Evolutionary conservation across 2,113 vertebrate genomes (phyloP).

Genomic region (Saccopteryx bilineata): DNA sequence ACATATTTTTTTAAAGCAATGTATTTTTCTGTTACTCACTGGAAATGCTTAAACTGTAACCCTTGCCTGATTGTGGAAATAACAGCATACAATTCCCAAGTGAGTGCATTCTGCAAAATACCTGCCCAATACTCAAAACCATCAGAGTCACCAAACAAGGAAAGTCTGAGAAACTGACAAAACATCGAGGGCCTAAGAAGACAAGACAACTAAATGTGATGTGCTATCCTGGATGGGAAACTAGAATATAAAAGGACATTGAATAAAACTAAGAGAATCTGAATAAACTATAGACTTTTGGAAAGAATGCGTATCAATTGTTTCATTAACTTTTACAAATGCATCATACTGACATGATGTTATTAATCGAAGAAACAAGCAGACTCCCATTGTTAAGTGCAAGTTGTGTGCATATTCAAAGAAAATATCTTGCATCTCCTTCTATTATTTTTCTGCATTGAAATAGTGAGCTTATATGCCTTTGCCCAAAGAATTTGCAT

Average conservation of each 20-base stretch:
- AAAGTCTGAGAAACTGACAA: background rate
- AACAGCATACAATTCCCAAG: background rate
- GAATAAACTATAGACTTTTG: background rate
- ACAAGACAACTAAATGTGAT: background rate
- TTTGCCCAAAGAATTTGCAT: background rate
- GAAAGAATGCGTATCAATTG: background rate
- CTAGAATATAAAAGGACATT: background rate
- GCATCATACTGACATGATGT: background rate
- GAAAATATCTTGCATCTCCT: background rate
- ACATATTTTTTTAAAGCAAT: background rate
- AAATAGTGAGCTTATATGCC: background rate
- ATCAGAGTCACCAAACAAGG: background rate
- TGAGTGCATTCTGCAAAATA: background rate
- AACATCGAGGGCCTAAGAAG: background rate
- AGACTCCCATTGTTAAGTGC: background rate
- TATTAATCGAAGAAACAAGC: background rate
- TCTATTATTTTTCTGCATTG: background rate
- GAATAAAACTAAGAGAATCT: background rate
- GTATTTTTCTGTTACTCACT: background rate
- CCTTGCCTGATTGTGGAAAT: background rate
- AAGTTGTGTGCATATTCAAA: background rate
- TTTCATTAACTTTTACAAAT: background rate
- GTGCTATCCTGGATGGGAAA: background rate
- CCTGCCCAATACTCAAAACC: background rate
- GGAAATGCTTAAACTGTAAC: background rate